These are phyloP conservation scores for Neolamprologus caudopunctatus DNA, from an alignment of 2,113 vertebrate genomes.

Conservation along the genomic window DNA sequence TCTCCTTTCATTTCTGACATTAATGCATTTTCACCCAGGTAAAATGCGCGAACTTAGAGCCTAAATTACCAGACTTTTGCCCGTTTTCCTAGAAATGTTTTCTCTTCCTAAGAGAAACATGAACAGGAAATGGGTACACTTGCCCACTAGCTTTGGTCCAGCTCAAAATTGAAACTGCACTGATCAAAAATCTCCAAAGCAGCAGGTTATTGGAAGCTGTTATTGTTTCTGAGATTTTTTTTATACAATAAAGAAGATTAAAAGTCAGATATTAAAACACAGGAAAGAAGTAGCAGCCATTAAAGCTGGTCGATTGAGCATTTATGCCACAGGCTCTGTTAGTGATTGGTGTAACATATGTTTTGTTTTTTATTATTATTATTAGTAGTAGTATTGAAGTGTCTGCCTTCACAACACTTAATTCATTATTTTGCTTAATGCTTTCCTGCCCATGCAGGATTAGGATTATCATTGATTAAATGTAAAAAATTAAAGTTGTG, in stretches of 20 bases:
- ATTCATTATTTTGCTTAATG: not conserved
- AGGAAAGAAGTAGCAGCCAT: not conserved
- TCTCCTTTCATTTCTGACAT: not conserved
- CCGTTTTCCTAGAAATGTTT: not conserved
- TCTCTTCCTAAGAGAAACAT: not conserved
- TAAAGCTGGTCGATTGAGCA: not conserved
- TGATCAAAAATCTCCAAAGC: not conserved
- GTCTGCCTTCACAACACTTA: not conserved
- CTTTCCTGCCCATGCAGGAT: not conserved
- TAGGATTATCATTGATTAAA: not conserved
- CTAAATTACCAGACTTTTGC: not conserved
- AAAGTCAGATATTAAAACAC: not conserved
- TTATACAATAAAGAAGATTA: not conserved
- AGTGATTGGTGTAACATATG: not conserved
- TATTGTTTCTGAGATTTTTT: not conserved
- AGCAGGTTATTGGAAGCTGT: not conserved
- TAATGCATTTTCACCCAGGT: not conserved
- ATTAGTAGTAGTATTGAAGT: not conserved
- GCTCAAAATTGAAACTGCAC: not conserved
- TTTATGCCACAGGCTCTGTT: not conserved
- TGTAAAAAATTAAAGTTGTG: not conserved
- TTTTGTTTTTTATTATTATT: not conserved
- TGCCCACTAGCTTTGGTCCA: not conserved
- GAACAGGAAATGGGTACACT: not conserved
- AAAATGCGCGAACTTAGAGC: not conserved